These are phyloP conservation scores for Pelodiscus sinensis DNA, from an alignment of 2,113 vertebrate species.

Conservation along the genomic window DNA sequence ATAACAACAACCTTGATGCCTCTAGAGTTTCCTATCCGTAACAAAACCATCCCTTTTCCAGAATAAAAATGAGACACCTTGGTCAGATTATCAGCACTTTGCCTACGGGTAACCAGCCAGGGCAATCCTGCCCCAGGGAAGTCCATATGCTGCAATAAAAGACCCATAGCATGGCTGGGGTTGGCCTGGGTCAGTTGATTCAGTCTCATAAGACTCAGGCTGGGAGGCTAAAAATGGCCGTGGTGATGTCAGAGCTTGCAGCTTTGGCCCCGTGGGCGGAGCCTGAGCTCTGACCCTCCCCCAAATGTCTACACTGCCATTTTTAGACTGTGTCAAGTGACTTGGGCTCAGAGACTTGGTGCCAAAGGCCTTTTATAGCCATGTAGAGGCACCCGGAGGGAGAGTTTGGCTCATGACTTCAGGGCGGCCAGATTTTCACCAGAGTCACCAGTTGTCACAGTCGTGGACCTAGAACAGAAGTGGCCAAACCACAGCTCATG, in stretches of 20 bases:
- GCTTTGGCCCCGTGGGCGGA: background rate
- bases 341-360: background rate
- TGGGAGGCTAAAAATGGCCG: background rate
- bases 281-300: background rate
- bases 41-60: background rate
- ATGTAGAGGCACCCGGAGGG: background rate
- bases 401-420: conserved; percentile 1
- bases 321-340: background rate
- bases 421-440: background rate
- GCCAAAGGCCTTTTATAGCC: background rate
- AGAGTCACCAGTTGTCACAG: background rate
- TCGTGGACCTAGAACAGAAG: background rate
- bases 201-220: background rate
- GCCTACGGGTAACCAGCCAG: background rate
- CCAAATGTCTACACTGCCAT: background rate
- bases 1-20: background rate
- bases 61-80: background rate
- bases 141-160: background rate
- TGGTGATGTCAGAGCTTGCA: background rate
- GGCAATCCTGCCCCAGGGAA: background rate
- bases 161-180: background rate
- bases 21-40: background rate
- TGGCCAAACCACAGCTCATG: no score
- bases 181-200: background rate
- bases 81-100: background rate